Evolutionary conservation across 2,888 invertebrate genomes (phyloP), one percentile per base, ranked within the genome.

Genomic region (Apoda limacodes): DNA sequence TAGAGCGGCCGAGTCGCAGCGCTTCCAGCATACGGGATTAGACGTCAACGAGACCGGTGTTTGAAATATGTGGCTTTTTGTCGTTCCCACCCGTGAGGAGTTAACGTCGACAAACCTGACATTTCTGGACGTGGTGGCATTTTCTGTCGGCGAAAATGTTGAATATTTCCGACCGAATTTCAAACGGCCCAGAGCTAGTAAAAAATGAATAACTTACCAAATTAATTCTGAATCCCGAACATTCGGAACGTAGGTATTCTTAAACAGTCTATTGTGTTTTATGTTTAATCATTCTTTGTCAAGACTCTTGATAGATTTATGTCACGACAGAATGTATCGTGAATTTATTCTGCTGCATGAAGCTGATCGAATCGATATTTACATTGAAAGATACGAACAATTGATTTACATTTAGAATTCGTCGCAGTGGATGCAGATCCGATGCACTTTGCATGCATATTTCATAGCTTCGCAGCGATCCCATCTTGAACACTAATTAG

Each of bases 61-160:
- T 44, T 21, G 27, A 23, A 37, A 43, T 44, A 48, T 46, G 39
- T 34, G 29, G 40, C 39, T 74, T 75, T 74, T 76, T 74, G 52
- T 43, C 28, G 33, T 27, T 51, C 62, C 70, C 74, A 72, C 74
- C 74, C 75, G 70, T 65, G 67, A 68, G 60, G 55, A 55, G n/a
- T 56, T 39, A 52, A 52, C 48, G 46, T 52, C 57, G 47, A 46
- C 56, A 48, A 49, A 46, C 46, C 51, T 56, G 59, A 60, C 62
- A 65, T 68, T 57, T 61, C 52, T 40, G 53, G 48, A 59, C 61
- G 64, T 54, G 60, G 55, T 56, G 59, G 55, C 51, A 43, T 51
- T n/a, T 49, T 58, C 54, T 60, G 66, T 57, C 64, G 58, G 52
- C 50, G 55, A 49, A 48, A 52, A 48, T 39, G 41, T 37, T 48